These are phyloP conservation scores for Symphodus melops DNA, from an alignment of 2,113 vertebrate genomes.

Conservation along the genomic window DNA sequence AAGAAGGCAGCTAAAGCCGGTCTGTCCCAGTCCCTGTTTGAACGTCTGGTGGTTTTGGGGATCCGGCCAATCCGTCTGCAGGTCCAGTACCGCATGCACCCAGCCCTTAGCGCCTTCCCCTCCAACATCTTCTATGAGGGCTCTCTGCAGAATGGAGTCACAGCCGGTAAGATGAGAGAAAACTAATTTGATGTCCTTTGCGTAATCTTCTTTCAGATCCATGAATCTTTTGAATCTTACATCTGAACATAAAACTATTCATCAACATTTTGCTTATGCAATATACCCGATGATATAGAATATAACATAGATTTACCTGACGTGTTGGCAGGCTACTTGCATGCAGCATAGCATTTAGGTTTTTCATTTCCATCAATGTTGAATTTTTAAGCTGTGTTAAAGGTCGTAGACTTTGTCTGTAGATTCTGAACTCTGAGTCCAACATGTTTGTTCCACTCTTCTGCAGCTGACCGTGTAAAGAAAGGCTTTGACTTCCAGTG, in stretches of 20 bases:
- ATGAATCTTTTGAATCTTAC: not conserved
- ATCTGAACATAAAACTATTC: too few species aligned
- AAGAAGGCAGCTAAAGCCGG: constrained; percentile 98
- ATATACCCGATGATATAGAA: not conserved
- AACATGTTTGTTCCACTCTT: not conserved
- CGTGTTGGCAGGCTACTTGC: not conserved
- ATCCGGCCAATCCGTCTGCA: constrained; percentile 97
- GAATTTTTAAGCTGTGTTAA: not conserved
- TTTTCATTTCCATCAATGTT: not conserved
- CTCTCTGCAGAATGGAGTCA: constrained; percentile 96
- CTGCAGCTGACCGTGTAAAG: constrained; percentile 93
- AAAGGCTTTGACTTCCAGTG: constrained; percentile 99
- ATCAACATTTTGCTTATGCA: too few species aligned
- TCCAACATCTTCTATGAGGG: constrained; percentile 99
- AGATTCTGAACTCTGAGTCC: not conserved
- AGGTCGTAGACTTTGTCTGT: not conserved
- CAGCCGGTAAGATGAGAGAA: constrained; percentile 85
- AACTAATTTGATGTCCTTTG: constrained; percentile 55
- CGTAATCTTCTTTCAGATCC: not conserved
- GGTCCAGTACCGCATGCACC: constrained; percentile 99
- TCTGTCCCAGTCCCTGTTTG: constrained; percentile 94
- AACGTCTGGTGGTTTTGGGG: constrained; percentile 96
- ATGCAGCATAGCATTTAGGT: not conserved
- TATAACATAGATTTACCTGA: not conserved
- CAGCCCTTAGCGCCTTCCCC: constrained; percentile 96